A percentile compares a stretch with the other conserved stretches of the same genome.
These are phyloP conservation scores for Scaptomyza pallida DNA, from an alignment of 1,140 invertebrate species.

Conservation along the genomic window DNA sequence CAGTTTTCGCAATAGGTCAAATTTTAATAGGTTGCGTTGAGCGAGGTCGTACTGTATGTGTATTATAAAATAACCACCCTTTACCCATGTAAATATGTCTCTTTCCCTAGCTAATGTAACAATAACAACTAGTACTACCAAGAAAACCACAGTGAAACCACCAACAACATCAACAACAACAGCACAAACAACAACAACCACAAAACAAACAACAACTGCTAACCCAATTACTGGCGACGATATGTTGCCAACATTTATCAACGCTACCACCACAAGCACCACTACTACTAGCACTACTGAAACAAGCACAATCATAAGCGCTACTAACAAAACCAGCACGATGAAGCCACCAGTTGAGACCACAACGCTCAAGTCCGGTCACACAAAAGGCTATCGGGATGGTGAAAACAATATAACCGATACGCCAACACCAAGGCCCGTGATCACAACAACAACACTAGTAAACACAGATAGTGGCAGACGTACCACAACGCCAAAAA, in stretches of 20 bases:
- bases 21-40: too few relatives aligned
- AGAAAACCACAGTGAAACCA: slow-evolving; percentile 69
- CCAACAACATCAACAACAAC: slow-evolving; percentile 64
- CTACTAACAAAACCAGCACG: slow-evolving; percentile 72
- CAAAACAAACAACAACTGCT: slow-evolving; percentile 60
- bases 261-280: slow-evolving; percentile 41
- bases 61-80: slow-evolving; percentile 71
- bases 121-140: slow-evolving; percentile 82
- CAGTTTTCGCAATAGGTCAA: too few relatives aligned
- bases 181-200: slow-evolving; percentile 39
- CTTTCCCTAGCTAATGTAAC: slow-evolving; percentile 79
- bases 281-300: slow-evolving; percentile 62
- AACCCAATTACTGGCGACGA: slow-evolving; percentile 64
- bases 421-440: slow-evolving; percentile 56
- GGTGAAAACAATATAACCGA: slow-evolving; percentile 83
- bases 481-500: slow-evolving; percentile 70
- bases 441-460: slow-evolving; percentile 59
- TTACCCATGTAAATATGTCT: slow-evolving; percentile 82
- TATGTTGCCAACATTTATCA: slow-evolving; percentile 46
- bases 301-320: slow-evolving; percentile 65
- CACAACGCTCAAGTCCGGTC: slow-evolving; percentile 72
- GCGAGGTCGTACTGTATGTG: too few relatives aligned
- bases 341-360: slow-evolving; percentile 47
- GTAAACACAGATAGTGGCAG: slow-evolving; percentile 51
- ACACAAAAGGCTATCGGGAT: slow-evolving; percentile 76